phyloP scores from a whole-genome alignment of 2,888 invertebrate genomes.

The Malthinus flaveolus region DNA sequence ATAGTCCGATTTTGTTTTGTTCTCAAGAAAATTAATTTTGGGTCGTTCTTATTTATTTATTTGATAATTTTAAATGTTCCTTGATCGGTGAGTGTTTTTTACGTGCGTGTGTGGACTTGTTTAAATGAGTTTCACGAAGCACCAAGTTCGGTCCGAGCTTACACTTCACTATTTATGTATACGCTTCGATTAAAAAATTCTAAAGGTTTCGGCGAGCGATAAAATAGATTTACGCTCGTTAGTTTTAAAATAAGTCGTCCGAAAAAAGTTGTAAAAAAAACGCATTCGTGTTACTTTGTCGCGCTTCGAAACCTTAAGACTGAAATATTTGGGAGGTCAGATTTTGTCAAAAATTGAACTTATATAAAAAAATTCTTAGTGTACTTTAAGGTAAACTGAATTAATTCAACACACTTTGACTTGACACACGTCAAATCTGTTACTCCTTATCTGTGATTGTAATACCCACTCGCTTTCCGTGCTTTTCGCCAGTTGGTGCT shows the following conservation, averaged over 20 bases:
- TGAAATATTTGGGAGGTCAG: slow-evolving; percentile 1
- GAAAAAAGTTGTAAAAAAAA: too few species aligned
- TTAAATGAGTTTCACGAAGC: slow-evolving; percentile 13
- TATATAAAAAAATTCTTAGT: slow-evolving; percentile 21
- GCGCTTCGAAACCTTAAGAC: background rate
- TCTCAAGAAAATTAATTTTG: slow-evolving; percentile 43
- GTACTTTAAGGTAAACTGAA: slow-evolving; percentile 20
- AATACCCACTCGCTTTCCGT: slow-evolving; percentile 21
- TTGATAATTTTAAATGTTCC: slow-evolving; percentile 32
- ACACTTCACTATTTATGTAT: slow-evolving; percentile 19
- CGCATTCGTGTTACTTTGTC: too few species aligned
- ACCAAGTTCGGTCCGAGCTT: slow-evolving; percentile 21
- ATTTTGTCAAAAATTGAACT: slow-evolving; percentile 11
- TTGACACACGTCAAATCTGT: slow-evolving; percentile 26
- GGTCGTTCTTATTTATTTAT: slow-evolving; percentile 32
- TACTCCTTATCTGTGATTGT: slow-evolving; percentile 33
- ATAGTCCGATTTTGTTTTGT: slow-evolving; percentile 46
- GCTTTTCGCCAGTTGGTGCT: background rate
- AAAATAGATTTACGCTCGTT: too few species aligned
- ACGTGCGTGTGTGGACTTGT: slow-evolving; percentile 17
- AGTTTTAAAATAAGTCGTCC: too few species aligned
- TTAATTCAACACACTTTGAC: slow-evolving; percentile 1
- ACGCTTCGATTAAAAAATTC: slow-evolving; percentile 9
- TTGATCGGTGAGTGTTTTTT: slow-evolving; percentile 26
- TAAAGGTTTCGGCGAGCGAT: too few species aligned